Evolutionary conservation across 2,797 vertebrate genomes (phyloP).

Genomic region (Eospalax fontanierii): DNA sequence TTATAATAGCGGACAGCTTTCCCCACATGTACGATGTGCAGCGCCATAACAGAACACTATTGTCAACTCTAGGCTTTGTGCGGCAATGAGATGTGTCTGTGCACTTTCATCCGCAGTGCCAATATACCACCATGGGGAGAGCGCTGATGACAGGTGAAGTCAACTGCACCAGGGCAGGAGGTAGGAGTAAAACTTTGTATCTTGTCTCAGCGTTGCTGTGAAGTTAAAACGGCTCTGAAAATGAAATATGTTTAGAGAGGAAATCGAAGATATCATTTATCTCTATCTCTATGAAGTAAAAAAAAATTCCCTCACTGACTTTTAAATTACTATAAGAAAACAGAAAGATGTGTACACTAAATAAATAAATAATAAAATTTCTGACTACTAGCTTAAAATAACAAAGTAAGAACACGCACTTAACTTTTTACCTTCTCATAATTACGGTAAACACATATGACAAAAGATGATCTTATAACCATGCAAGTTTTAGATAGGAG

Average conservation of each 20-base stretch:
- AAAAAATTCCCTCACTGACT: neutral
- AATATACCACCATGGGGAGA: neutral
- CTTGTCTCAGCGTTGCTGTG: neutral
- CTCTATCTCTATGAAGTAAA: neutral
- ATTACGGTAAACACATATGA: neutral
- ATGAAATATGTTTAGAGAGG: neutral
- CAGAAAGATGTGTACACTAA: neutral
- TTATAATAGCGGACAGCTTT: neutral
- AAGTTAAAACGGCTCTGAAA: neutral
- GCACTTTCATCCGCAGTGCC: no score
- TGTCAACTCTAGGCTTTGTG: neutral
- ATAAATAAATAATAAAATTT: conserved; percentile 7
- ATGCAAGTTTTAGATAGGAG: neutral
- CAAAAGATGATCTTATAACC: neutral
- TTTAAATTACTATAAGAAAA: conserved; percentile 41
- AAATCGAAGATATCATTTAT: neutral
- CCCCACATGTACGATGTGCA: neutral
- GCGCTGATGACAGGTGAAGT: neutral
- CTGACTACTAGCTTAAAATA: neutral
- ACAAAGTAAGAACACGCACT: neutral
- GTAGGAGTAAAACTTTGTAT: no score
- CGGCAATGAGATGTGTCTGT: neutral
- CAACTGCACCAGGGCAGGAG: neutral
- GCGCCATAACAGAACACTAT: neutral
- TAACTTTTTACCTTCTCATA: neutral